Conservation (phyloP, 1,140 invertebrate genomes). For the Leptinotarsa lineolata region DNA sequence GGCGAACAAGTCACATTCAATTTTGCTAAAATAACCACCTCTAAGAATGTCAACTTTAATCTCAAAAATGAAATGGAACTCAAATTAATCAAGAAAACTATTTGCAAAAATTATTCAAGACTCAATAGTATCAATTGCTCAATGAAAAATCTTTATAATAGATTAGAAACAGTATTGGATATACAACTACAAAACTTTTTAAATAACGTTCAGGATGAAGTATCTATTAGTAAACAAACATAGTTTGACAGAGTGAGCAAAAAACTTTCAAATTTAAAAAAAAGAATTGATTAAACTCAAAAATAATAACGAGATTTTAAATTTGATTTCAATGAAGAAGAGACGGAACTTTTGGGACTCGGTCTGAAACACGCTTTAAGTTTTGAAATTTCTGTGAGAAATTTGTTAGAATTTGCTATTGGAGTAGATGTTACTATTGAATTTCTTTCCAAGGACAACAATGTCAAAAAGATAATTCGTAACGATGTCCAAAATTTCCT, state of each 20-base stretch:
- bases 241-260: neutral
- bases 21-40: neutral
- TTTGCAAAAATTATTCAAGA: neutral
- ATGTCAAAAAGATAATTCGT: neutral
- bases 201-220: neutral
- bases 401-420: constrained; percentile 12
- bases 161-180: neutral
- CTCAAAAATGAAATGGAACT: neutral
- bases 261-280: neutral
- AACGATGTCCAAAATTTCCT: neutral
- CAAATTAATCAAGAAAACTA: neutral
- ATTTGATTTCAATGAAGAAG: neutral
- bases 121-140: neutral
- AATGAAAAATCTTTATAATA: neutral
- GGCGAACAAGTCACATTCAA: neutral
- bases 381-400: neutral
- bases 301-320: neutral
- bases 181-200: neutral
- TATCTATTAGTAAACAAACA: neutral
- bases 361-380: neutral
- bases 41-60: neutral
- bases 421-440: too few relatives aligned
- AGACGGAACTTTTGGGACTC: neutral
- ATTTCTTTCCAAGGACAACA: too few relatives aligned
- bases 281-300: neutral